Percentiles rank a stretch among this genome's conserved stretches.
phyloP scores from a whole-genome alignment of 2,797 vertebrate species.

The Halcyon chelicuti region DNA sequence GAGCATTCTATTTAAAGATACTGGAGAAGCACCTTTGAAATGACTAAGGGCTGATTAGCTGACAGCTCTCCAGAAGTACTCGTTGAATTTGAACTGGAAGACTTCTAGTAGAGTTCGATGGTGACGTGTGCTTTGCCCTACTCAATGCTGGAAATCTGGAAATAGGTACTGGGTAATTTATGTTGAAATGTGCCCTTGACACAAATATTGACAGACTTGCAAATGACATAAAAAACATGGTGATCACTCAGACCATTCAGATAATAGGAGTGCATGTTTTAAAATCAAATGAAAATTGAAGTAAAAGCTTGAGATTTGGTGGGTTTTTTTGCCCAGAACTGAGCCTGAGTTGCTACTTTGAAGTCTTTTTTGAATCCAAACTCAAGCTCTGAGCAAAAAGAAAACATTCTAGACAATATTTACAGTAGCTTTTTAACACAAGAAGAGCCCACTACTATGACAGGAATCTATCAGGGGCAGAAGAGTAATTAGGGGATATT shows the following conservation, averaged over 20 bases:
- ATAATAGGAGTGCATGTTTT: background rate
- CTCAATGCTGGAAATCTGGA: background rate
- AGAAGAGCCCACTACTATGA: background rate
- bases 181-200: background rate
- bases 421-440: background rate
- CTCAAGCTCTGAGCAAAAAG: background rate
- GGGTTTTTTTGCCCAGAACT: background rate
- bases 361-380: background rate
- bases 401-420: background rate
- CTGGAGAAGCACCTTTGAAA: background rate
- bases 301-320: background rate
- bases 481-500: background rate
- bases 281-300: background rate
- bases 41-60: background rate
- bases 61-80: background rate
- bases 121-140: background rate
- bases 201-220: background rate
- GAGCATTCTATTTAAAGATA: background rate
- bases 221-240: background rate
- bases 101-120: background rate
- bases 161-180: background rate
- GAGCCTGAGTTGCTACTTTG: background rate
- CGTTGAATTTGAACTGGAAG: background rate
- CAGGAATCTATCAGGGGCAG: background rate
- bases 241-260: background rate